These are phyloP conservation scores for Seriola aureovittata DNA, from an alignment of 2,113 vertebrate genomes.

Conservation along the genomic window DNA sequence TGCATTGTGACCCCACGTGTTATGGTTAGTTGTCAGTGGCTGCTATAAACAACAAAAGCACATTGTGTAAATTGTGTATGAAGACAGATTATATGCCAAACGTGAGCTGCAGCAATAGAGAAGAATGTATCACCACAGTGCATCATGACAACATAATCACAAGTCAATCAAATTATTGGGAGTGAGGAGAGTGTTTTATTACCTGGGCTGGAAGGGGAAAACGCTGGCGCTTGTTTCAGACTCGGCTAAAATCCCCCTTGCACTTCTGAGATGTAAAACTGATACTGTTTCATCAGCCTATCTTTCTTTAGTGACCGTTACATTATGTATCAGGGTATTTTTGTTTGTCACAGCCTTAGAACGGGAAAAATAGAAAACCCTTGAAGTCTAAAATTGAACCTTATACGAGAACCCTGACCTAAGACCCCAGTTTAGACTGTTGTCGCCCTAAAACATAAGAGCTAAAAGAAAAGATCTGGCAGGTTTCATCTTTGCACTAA, in stretches of 20 bases:
- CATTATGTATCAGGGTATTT: neutral
- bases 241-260: neutral
- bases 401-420: neutral
- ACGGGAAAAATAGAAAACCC: neutral
- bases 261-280: constrained; percentile 26
- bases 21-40: neutral
- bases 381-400: neutral
- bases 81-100: constrained; percentile 9
- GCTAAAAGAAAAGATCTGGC: constrained; percentile 22
- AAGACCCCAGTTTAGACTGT: neutral
- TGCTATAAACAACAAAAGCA: neutral
- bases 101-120: constrained; percentile 8
- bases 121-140: constrained; percentile 27
- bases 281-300: constrained; percentile 10
- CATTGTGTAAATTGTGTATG: neutral
- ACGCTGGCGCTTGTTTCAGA: neutral
- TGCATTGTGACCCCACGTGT: neutral
- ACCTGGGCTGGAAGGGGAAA: neutral
- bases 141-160: constrained; percentile 14
- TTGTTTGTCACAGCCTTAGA: neutral
- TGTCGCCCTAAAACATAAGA: neutral
- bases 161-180: constrained; percentile 37
- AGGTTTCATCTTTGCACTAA: constrained; percentile 13
- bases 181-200: constrained; percentile 31
- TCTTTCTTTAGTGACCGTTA: neutral